Percentiles rank a stretch among this genome's conserved stretches.
Evolutionary conservation across 2,888 invertebrate species (phyloP).

Genomic region (Sicus ferrugineus): DNA sequence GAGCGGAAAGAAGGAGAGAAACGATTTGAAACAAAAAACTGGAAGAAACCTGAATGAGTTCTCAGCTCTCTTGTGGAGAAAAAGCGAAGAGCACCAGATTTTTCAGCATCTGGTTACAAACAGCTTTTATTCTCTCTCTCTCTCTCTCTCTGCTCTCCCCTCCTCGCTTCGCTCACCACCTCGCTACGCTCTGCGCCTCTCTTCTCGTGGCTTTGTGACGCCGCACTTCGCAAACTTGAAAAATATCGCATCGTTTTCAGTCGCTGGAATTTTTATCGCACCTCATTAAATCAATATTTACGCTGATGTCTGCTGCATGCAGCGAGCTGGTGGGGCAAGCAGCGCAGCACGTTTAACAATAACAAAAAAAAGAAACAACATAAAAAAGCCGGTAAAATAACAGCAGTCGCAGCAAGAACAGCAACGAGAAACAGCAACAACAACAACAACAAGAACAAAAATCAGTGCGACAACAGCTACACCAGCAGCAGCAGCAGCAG

Average conservation of each 20-base stretch:
- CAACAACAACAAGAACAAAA: conserved; percentile 29
- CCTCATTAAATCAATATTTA: conserved; percentile 58
- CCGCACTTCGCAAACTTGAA: not conserved
- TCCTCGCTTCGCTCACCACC: not conserved
- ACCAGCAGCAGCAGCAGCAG: not conserved
- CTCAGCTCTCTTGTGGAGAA: not conserved
- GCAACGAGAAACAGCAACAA: conserved; percentile 30
- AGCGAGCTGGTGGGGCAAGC: conserved; percentile 21
- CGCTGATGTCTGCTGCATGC: conserved; percentile 42
- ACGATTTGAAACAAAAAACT: not conserved
- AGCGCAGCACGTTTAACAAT: conserved; percentile 9
- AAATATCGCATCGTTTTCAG: not conserved
- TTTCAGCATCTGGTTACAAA: not conserved
- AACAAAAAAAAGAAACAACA: not conserved
- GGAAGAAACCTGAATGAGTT: not conserved
- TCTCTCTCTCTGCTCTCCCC: not conserved
- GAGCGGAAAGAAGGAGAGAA: not conserved
- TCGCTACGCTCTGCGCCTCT: not conserved
- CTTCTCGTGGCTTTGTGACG: not conserved
- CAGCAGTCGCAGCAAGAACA: not conserved
- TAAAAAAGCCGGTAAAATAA: no score
- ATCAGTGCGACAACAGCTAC: conserved; percentile 23
- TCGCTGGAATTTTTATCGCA: conserved; percentile 49
- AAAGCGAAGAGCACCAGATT: not conserved
- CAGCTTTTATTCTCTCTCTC: not conserved